Percentiles rank a stretch among this genome's conserved stretches.
phyloP scores from a whole-genome alignment of 1,140 invertebrate genomes.

The Neotoxoptera formosana region DNA sequence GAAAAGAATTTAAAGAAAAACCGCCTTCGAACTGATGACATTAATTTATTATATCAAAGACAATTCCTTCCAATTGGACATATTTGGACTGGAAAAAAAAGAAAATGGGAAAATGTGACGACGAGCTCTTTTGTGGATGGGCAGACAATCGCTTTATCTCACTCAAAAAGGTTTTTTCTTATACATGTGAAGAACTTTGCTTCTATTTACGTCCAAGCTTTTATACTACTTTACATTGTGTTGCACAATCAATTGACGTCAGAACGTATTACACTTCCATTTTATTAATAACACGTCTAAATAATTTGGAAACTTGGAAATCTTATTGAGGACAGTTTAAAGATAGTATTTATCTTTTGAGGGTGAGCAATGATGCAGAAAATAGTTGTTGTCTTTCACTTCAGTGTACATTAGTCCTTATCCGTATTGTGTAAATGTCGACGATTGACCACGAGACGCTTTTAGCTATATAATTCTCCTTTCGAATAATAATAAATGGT shows the following conservation, averaged over 20 bases:
- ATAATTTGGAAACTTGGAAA: slow-evolving; percentile 31
- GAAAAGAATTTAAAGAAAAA: slow-evolving; percentile 48
- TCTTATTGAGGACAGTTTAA: slow-evolving; percentile 15
- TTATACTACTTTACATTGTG: slow-evolving; percentile 50
- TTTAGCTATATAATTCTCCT: neutral
- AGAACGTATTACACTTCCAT: slow-evolving; percentile 40
- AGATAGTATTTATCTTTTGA: slow-evolving; percentile 32
- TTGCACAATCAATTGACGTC: slow-evolving; percentile 54
- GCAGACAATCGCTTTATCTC: slow-evolving; percentile 53
- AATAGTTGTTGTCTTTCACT: slow-evolving; percentile 36
- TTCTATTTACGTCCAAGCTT: slow-evolving; percentile 42
- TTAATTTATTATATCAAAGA: slow-evolving; percentile 57
- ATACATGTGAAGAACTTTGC: slow-evolving; percentile 42
- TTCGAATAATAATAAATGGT: neutral
- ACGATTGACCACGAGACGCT: neutral
- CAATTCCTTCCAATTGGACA: slow-evolving; percentile 52
- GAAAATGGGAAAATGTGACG: slow-evolving; percentile 52
- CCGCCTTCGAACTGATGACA: slow-evolving; percentile 52
- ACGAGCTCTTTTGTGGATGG: slow-evolving; percentile 51
- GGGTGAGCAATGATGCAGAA: slow-evolving; percentile 28
- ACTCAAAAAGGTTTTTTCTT: slow-evolving; percentile 56
- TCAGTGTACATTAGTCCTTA: slow-evolving; percentile 30
- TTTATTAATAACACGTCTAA: slow-evolving; percentile 54
- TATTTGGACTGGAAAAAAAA: slow-evolving; percentile 27
- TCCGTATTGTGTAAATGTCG: neutral